Evolutionary conservation across 2,888 invertebrate genomes (phyloP), one percentile per base, ranked within the genome.

Genomic region (Drosophila falleni): DNA sequence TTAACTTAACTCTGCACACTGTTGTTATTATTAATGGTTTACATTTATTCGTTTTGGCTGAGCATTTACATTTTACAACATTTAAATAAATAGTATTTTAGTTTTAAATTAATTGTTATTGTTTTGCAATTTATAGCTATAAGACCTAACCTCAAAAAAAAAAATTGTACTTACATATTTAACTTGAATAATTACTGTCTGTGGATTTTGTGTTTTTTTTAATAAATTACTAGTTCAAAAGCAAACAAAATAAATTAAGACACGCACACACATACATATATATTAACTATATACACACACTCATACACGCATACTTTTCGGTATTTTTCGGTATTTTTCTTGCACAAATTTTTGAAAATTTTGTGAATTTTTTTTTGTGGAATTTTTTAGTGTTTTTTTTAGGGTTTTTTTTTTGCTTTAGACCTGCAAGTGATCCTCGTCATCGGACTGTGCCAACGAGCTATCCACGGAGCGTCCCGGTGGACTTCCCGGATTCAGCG

Each of bases 381-480:
- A 70, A 70, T 70, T 56, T 42, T 29, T 29, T 29, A 1, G 29
- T 26, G 33, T 74, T 74, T 70, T 56, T 42, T 29, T 29, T 29
- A 1, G 29, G 5, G 4, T 8, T 31, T 31, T 53, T 15, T 35
- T 31, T 29, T 5, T 65, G 61, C 89, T 89, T 92, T 90, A 93
- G 81, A 93, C 93, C 83, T 93, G 92, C 76, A 93, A 91, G 65
- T 93, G 92, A 76, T 93, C 93, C 64, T 93, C 93, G 13, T 93
- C 93, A 58, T 93, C 93, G 56, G 92, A 92, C 59, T 91, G 92
- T 41, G 90, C 89, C 81, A 91, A 92, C 61, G 91, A 92, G 59
- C 93, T 92, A 72, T 93, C 93, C 19, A 87, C 83, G 10, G 93
- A 93, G 29, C 93, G 90, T 1, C 93, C 92, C 1, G 93, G 93